Evolutionary conservation across 2,797 vertebrate genomes (phyloP).

Genomic region (Steatocranus sp.): DNA sequence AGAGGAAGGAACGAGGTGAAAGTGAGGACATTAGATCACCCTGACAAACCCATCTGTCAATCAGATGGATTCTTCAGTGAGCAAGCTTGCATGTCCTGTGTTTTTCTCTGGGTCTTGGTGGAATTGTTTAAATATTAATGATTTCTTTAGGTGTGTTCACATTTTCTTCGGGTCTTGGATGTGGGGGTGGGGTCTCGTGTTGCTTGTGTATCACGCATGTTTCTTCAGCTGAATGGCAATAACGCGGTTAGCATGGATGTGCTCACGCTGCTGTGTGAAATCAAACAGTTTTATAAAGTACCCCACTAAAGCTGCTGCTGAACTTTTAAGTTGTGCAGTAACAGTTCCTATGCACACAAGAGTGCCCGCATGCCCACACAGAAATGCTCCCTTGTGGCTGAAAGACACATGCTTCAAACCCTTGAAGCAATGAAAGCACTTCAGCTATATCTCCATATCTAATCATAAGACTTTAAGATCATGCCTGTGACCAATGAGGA

Average conservation of each 20-base stretch:
- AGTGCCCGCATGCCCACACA: neutral
- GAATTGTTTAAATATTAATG: neutral
- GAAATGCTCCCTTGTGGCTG: slow-evolving; percentile 11
- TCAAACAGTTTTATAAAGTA: neutral
- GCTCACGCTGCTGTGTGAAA: neutral
- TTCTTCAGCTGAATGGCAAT: slow-evolving; percentile 2
- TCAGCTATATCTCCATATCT: slow-evolving; percentile 61
- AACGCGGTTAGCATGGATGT: neutral
- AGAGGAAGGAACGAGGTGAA: slow-evolving; percentile 39
- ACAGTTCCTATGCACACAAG: neutral
- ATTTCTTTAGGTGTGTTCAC: neutral
- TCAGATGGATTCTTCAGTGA: slow-evolving; percentile 20
- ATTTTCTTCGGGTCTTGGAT: neutral
- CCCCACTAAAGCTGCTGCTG: neutral
- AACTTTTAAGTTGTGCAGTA: slow-evolving; percentile 39
- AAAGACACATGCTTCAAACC: slow-evolving; percentile 34
- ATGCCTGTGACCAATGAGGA: slow-evolving; percentile 60
- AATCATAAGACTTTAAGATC: slow-evolving; percentile 68
- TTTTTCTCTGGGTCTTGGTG: neutral
- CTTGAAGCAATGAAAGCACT: slow-evolving; percentile 65
- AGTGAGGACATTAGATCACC: slow-evolving; percentile 52
- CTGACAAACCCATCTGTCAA: slow-evolving; percentile 43
- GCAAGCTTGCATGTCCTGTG: neutral
- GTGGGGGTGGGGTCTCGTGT: neutral
- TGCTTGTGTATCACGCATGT: neutral